Percentiles rank a stretch among this genome's conserved stretches.
Conservation (phyloP, 2,888 invertebrate species). For the Cryptosula pallasiana region DNA sequence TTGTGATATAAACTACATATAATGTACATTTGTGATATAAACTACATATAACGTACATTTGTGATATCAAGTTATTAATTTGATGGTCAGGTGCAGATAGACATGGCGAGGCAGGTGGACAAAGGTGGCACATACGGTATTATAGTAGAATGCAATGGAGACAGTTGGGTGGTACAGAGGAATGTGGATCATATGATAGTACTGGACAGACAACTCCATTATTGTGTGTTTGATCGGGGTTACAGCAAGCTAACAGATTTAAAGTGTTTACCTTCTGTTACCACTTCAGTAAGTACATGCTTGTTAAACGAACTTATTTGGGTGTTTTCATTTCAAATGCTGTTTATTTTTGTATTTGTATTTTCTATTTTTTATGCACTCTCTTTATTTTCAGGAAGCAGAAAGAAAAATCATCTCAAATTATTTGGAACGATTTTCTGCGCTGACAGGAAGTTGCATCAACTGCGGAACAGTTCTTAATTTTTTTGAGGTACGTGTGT, state of each 20-base stretch:
- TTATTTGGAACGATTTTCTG: constrained; percentile 79
- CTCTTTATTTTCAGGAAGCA: neutral
- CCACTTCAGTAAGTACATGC: neutral
- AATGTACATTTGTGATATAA: no score
- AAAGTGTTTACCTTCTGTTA: neutral
- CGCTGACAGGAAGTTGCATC: constrained; percentile 82
- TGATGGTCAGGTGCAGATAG: neutral
- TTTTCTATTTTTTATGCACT: neutral
- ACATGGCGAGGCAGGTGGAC: neutral
- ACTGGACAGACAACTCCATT: constrained; percentile 87
- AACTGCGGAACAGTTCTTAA: constrained; percentile 95
- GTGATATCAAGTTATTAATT: no score
- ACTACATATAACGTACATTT: no score
- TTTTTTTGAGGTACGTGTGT: constrained; percentile 74
- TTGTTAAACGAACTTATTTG: no score
- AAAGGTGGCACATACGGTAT: constrained; percentile 27
- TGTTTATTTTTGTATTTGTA: no score
- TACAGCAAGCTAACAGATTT: constrained; percentile 71
- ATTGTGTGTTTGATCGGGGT: constrained; percentile 92
- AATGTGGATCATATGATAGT: constrained; percentile 79
- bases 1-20: no score
- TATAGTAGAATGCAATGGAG: constrained; percentile 62
- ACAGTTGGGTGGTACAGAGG: constrained; percentile 78
- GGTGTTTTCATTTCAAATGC: no score
- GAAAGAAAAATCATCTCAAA: constrained; percentile 57